These are phyloP conservation scores for Tinamus major DNA, from an alignment of 2,797 vertebrate genomes.

Conservation along the genomic window DNA sequence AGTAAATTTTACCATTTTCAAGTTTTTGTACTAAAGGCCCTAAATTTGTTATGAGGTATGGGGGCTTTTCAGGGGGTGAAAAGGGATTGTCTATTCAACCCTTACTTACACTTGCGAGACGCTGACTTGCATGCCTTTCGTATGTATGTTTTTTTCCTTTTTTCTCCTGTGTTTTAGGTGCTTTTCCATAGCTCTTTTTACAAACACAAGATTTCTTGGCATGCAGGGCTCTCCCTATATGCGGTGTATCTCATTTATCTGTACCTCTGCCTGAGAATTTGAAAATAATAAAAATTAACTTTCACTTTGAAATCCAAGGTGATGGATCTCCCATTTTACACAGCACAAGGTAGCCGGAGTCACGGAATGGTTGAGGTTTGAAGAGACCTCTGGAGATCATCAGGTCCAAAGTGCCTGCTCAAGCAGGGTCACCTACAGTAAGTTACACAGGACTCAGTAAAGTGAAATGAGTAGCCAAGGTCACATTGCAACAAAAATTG, in stretches of 20 bases:
- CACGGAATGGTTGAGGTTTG: not conserved
- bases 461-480: not conserved
- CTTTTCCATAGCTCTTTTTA: not conserved
- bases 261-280: not conserved
- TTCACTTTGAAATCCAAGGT: not conserved
- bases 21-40: not conserved
- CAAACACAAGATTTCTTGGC: not conserved
- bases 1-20: not conserved
- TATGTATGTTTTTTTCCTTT: not conserved
- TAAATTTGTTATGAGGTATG: not conserved
- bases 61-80: fast-evolving
- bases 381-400: not conserved
- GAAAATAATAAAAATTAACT: not conserved
- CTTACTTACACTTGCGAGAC: not conserved
- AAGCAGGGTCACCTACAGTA: too few relatives aligned
- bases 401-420: too few relatives aligned
- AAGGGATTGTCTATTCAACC: not conserved
- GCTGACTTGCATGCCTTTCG: not conserved
- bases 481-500: not conserved
- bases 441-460: not conserved
- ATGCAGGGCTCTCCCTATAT: not conserved
- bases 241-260: not conserved
- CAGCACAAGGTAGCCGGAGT: not conserved
- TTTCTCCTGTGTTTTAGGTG: not conserved
- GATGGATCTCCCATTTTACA: not conserved